Evolutionary conservation across 2,888 invertebrate genomes (phyloP).

Genomic region (Automeris io): DNA sequence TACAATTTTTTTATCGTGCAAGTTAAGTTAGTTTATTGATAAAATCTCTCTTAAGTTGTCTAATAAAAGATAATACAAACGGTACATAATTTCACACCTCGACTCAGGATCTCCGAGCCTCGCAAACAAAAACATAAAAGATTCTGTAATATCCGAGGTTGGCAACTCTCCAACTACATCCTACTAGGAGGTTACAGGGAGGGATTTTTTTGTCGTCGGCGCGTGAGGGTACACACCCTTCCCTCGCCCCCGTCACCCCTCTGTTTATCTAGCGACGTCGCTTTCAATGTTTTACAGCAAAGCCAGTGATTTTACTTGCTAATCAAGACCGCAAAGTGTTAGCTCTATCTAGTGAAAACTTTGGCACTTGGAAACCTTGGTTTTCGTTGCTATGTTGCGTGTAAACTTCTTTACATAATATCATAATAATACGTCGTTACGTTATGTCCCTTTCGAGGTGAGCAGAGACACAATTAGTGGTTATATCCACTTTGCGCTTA

Average conservation of each 20-base stretch:
- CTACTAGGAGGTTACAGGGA: constrained; percentile 16
- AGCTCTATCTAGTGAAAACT: constrained; percentile 21
- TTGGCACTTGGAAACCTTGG: constrained; percentile 20
- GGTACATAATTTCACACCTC: too few species aligned
- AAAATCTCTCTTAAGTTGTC: too few species aligned
- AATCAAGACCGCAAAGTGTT: constrained; percentile 9
- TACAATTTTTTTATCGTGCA: too few species aligned
- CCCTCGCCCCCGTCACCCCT: constrained; percentile 14
- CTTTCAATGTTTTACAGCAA: constrained; percentile 10
- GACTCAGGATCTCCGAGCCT: too few species aligned
- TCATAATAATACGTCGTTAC: too few species aligned
- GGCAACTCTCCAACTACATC: constrained; percentile 3
- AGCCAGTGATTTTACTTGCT: constrained; percentile 13
- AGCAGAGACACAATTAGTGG: too few species aligned
- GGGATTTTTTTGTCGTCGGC: constrained; percentile 27
- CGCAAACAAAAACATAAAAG: constrained; percentile 1
- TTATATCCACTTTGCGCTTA: too few species aligned
- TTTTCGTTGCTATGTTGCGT: constrained; percentile 11
- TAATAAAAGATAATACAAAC: too few species aligned
- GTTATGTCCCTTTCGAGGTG: too few species aligned
- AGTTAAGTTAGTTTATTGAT: too few species aligned
- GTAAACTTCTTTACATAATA: background rate
- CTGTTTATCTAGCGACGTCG: constrained; percentile 17
- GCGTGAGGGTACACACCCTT: constrained; percentile 13
- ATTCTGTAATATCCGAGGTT: background rate